Conservation (phyloP, 2,888 invertebrate genomes). For the Melolontha melolontha region DNA sequence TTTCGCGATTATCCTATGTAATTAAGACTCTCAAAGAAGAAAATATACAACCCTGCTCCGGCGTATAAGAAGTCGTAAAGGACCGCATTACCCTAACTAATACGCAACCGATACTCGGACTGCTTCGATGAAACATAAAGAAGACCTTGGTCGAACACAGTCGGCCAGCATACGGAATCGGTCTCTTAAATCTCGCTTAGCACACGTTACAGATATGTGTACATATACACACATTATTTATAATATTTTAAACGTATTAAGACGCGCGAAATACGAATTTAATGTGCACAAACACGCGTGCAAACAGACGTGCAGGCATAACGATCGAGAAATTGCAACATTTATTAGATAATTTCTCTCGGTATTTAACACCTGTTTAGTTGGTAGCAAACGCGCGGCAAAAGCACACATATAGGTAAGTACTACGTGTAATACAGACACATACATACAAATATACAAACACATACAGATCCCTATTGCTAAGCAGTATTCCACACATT, state of each 20-base stretch:
- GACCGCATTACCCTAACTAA: conserved; percentile 17
- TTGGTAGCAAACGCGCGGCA: conserved; percentile 19
- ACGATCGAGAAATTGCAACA: conserved; percentile 34
- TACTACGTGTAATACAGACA: too few species aligned
- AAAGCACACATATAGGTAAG: neutral
- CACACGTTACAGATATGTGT: neutral
- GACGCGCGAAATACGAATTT: conserved; percentile 19
- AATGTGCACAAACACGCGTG: conserved; percentile 11
- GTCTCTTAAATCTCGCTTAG: conserved; percentile 17
- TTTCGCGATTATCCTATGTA: conserved; percentile 5
- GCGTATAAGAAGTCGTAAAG: conserved; percentile 21
- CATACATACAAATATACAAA: too few species aligned
- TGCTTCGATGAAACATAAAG: conserved; percentile 5
- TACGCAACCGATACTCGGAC: conserved; percentile 9
- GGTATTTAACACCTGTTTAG: conserved; percentile 43
- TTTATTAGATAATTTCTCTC: conserved; percentile 42
- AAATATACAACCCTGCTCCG: conserved; percentile 9
- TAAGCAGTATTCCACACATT: conserved; percentile 18
- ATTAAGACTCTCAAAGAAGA: conserved; percentile 31
- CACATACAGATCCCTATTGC: too few species aligned
- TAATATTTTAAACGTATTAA: conserved; percentile 32
- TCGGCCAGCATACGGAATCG: neutral
- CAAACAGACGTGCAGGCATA: conserved; percentile 23
- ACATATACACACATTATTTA: neutral
- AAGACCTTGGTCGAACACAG: conserved; percentile 11